Evolutionary conservation across 2,888 invertebrate species (phyloP), one percentile per base, ranked within the genome.

Genomic region (Harpalus rubripes): DNA sequence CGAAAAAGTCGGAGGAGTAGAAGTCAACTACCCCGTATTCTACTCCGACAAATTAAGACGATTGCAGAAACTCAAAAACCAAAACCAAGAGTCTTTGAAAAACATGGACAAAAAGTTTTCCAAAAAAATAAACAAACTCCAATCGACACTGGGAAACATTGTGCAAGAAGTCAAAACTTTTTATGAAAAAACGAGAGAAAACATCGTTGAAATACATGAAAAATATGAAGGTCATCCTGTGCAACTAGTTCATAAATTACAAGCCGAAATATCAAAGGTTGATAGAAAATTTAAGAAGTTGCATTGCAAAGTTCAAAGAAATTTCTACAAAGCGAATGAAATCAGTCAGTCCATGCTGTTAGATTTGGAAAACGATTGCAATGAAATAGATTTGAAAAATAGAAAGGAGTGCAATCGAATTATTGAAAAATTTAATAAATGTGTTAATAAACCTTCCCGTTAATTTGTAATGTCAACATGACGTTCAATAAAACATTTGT

Each of bases 401-500:
- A 56, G 58, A 56, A 78, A 78, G 56, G 56, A n/a, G 58, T 78
- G 78, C 18, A 32, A 78, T 44, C 16, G 58, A 7, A 26, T 78
- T 12, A 58, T 78, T 22, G 22, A 15, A 58, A 78, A 78, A 16
- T 78, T 58, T 22, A 78, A 58, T 15, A 78, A 78, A 32, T 8
- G 32, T 56, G 7, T 78, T 26, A 56, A 39, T 3, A 78, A 78
- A 32, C 1, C 8, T 10, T 10, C 12, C 32, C 32, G 5, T 32
- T 32, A 6, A 32, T 32, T 74, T 74, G 16, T 74, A 44, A 44
- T 22, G 12, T 18, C 41, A 44, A 74, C 12, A n/a, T 74, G 72
- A 74, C 44, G 72, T 15, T 63, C 15, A 74, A 74, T 74, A 74
- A 74, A 74, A 74, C 72, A 74, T 15, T 44, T 74, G 72, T 15